Evolutionary conservation across 2,113 vertebrate genomes (phyloP).

Genomic region (Oxygymnocypris stewartii): DNA sequence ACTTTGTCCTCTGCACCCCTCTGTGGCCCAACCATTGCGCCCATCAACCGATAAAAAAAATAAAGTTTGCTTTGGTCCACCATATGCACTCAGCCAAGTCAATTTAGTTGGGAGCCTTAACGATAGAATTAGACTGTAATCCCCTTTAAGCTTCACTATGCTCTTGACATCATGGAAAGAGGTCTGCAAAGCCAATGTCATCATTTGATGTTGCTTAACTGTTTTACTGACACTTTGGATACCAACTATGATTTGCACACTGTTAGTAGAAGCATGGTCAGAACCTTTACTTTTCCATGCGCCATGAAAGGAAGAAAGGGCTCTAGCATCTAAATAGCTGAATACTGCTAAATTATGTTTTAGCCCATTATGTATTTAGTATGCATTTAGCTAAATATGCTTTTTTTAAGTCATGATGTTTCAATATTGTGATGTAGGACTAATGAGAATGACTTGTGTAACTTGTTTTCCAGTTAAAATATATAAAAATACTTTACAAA

Average conservation of each 20-base stretch:
- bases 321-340: neutral
- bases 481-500: too few relatives aligned
- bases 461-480: neutral
- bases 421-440: neutral
- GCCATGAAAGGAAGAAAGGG: slow-evolving; percentile 20
- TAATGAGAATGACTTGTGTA: neutral
- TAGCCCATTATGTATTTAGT: neutral
- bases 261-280: neutral
- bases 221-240: slow-evolving; percentile 66
- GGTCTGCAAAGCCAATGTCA: slow-evolving; percentile 73
- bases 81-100: slow-evolving; percentile 71
- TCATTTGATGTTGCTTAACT: slow-evolving; percentile 72
- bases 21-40: slow-evolving; percentile 54
- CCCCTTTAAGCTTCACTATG: slow-evolving; percentile 74
- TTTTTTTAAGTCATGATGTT: neutral
- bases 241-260: slow-evolving; percentile 24
- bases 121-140: slow-evolving; percentile 71
- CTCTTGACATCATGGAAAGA: slow-evolving; percentile 79
- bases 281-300: slow-evolving; percentile 13
- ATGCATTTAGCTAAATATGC: neutral
- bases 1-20: neutral
- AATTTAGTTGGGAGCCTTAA: slow-evolving; percentile 73
- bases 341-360: neutral
- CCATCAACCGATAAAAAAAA: slow-evolving; percentile 60
- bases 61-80: slow-evolving; percentile 68